phyloP scores from a whole-genome alignment of 2,888 invertebrate species.

The Caenorhabditis afra region DNA sequence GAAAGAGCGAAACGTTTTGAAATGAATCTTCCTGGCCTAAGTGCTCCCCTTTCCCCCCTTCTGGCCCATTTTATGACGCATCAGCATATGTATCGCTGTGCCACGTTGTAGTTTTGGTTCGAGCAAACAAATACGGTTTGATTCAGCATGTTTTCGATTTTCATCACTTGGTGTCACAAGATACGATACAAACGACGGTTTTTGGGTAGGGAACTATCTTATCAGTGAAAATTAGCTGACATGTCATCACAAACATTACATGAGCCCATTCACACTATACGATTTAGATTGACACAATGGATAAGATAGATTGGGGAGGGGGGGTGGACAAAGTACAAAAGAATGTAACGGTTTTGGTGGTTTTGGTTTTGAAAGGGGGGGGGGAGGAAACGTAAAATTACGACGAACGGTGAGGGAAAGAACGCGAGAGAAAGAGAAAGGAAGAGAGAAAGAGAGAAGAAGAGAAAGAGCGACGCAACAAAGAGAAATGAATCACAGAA shows the following conservation, averaged over 20 bases:
- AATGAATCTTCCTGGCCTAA: too few relatives aligned
- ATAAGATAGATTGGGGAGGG: too few relatives aligned
- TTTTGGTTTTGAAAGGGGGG: too few relatives aligned
- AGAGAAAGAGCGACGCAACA: not conserved
- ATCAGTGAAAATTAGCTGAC: slow-evolving; percentile 11
- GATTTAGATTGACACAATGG: too few relatives aligned
- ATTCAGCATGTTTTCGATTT: slow-evolving; percentile 1
- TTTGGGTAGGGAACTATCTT: slow-evolving; percentile 16
- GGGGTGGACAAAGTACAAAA: too few relatives aligned
- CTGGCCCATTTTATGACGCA: too few relatives aligned
- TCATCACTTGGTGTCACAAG: slow-evolving; percentile 8
- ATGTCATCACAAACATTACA: too few relatives aligned
- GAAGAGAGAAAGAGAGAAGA: not conserved
- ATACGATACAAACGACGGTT: slow-evolving; percentile 24
- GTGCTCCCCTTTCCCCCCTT: too few relatives aligned
- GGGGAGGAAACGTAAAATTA: slow-evolving; percentile 1
- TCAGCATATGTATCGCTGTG: slow-evolving; percentile 9
- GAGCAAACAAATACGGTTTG: slow-evolving; percentile 10
- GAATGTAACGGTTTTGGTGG: too few relatives aligned
- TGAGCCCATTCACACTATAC: too few relatives aligned
- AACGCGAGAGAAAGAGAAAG: not conserved
- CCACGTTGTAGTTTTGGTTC: slow-evolving; percentile 34
- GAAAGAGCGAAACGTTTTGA: not conserved
- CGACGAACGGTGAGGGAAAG: not conserved
- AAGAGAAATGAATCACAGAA: not conserved